A percentile compares a stretch with the other conserved stretches of the same genome.
Conservation (phyloP, 2,113 vertebrate species). For the Chlamydotis undulata region DNA sequence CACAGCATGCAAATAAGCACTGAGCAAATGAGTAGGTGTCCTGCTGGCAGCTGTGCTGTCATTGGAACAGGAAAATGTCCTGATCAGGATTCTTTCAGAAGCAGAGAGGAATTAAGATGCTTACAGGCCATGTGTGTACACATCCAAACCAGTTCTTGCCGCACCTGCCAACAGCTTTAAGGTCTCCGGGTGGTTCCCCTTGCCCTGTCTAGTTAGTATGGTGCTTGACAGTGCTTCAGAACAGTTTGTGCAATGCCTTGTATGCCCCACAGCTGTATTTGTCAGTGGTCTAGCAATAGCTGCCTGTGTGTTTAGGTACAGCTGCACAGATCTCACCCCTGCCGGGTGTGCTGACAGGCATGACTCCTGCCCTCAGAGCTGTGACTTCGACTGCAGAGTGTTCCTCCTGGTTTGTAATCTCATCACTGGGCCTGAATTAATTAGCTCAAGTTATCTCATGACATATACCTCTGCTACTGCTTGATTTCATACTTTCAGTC, state of each 20-base stretch:
- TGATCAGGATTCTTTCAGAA: background rate
- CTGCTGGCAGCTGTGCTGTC: background rate
- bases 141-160: background rate
- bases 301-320: background rate
- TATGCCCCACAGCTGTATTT: background rate
- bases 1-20: slow-evolving; percentile 14
- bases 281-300: background rate
- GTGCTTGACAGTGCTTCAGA: background rate
- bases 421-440: background rate
- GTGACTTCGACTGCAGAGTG: background rate
- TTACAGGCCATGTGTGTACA: background rate
- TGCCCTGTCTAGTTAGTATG: background rate
- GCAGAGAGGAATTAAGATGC: background rate
- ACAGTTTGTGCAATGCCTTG: background rate
- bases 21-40: background rate
- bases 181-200: background rate
- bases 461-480: background rate
- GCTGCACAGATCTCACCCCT: background rate
- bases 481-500: background rate
- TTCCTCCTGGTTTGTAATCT: background rate
- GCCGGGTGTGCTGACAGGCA: background rate
- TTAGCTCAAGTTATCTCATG: background rate
- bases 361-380: background rate
- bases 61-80: background rate
- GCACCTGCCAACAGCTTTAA: background rate